Conservation (phyloP, 2,113 vertebrate genomes). For the Mellivora capensis region DNA sequence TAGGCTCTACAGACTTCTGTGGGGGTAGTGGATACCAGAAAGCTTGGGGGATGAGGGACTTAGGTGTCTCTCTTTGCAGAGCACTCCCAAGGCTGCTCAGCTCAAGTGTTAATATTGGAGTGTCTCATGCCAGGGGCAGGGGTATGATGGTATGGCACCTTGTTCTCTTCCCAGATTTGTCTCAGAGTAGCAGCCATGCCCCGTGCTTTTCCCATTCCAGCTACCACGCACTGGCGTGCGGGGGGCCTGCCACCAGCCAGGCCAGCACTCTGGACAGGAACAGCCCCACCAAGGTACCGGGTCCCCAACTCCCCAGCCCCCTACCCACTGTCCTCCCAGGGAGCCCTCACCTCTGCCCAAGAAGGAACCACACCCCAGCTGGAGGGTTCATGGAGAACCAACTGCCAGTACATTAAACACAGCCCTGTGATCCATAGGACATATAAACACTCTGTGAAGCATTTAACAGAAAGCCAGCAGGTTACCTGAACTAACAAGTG, state of each 20-base stretch:
- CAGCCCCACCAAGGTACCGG: slow-evolving; percentile 91
- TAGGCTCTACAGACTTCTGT: neutral
- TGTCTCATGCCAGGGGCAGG: neutral
- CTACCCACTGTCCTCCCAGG: neutral
- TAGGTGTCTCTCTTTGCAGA: neutral
- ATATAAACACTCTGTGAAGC: neutral
- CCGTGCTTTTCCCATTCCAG: slow-evolving; percentile 96
- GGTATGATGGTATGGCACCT: slow-evolving; percentile 78
- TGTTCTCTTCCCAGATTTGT: slow-evolving; percentile 88
- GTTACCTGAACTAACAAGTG: neutral
- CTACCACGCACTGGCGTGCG: slow-evolving; percentile 94
- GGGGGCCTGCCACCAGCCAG: slow-evolving; percentile 88
- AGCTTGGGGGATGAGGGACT: neutral
- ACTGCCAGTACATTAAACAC: neutral
- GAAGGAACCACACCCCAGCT: neutral
- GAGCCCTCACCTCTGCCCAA: neutral
- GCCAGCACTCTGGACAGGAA: slow-evolving; percentile 92
- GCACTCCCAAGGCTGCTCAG: neutral
- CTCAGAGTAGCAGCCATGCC: slow-evolving; percentile 86
- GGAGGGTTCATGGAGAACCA: neutral
- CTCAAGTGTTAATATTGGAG: neutral
- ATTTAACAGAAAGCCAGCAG: neutral
- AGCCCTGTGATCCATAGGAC: neutral
- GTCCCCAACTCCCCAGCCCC: slow-evolving; percentile 41
- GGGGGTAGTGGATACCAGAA: neutral